Conservation (phyloP, 2,113 vertebrate genomes). For the Rhinogobius similis region DNA sequence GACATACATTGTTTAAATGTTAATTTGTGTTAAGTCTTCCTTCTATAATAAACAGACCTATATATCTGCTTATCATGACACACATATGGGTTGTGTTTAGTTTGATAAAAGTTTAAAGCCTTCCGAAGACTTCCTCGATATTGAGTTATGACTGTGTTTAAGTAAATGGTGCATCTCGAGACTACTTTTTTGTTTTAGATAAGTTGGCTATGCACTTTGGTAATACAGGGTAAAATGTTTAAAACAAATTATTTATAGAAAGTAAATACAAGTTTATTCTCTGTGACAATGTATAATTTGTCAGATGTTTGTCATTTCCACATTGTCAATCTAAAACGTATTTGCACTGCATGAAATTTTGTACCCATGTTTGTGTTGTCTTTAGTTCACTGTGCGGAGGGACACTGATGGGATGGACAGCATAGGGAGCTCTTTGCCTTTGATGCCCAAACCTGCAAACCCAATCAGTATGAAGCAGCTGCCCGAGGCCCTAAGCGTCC, state of each 20-base stretch:
- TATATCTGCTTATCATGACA: background rate
- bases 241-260: background rate
- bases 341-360: background rate
- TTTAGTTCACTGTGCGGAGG: conserved; percentile 57
- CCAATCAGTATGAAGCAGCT: conserved; percentile 92
- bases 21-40: background rate
- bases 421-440: conserved; percentile 84
- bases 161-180: background rate
- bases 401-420: conserved; percentile 77
- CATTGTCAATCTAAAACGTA: background rate
- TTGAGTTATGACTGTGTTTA: background rate
- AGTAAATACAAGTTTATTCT: background rate
- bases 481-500: conserved; percentile 84
- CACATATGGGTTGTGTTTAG: background rate
- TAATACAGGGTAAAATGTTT: background rate
- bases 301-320: background rate
- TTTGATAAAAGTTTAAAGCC: background rate
- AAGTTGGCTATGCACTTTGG: background rate
- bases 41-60: background rate
- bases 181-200: background rate
- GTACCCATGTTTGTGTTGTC: conserved; percentile 7
- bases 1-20: background rate
- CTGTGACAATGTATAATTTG: background rate
- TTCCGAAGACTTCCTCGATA: background rate
- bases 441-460: conserved; percentile 82